Percentiles rank a stretch among this genome's conserved stretches.
Conservation (phyloP, 2,797 vertebrate species). For the Melanotaenia boesemani region DNA sequence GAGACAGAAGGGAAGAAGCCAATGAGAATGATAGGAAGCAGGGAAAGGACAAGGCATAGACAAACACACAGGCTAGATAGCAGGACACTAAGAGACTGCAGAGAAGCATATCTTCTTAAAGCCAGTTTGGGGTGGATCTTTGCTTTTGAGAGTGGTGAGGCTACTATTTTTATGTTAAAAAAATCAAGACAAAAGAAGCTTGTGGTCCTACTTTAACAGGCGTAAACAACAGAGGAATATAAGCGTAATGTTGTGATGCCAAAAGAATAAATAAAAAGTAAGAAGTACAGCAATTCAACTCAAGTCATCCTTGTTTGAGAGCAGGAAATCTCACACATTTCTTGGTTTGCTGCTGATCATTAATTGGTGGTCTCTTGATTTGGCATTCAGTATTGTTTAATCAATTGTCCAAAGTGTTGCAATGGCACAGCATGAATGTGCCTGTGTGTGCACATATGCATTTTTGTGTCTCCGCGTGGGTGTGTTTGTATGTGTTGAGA, state of each 20-base stretch:
- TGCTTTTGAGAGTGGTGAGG: constrained; percentile 29
- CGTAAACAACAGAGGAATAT: constrained; percentile 12
- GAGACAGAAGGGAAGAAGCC: constrained; percentile 50
- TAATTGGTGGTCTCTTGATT: constrained; percentile 68
- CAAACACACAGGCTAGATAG: constrained; percentile 31
- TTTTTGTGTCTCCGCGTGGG: constrained; percentile 33
- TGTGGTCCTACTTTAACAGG: constrained; percentile 26
- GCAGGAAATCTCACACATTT: constrained; percentile 26
- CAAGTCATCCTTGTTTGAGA: constrained; percentile 10
- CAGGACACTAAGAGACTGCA: constrained; percentile 16
- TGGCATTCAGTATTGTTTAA: constrained; percentile 70
- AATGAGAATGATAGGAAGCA: constrained; percentile 42
- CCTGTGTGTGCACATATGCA: constrained; percentile 36
- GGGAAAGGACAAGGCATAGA: constrained; percentile 24
- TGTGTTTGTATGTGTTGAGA: constrained; percentile 47
- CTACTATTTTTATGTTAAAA: constrained; percentile 4
- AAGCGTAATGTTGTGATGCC: background rate
- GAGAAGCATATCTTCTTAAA: constrained; percentile 25
- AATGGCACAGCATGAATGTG: constrained; percentile 46
- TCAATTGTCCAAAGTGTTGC: constrained; percentile 71
- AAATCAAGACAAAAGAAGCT: constrained; percentile 14
- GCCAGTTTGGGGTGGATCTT: constrained; percentile 11
- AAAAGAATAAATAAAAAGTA: background rate
- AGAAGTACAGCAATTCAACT: background rate
- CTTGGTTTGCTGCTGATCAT: constrained; percentile 65